phyloP scores from a whole-genome alignment of 2,797 vertebrate genomes.

The Synanceia verrucosa region DNA sequence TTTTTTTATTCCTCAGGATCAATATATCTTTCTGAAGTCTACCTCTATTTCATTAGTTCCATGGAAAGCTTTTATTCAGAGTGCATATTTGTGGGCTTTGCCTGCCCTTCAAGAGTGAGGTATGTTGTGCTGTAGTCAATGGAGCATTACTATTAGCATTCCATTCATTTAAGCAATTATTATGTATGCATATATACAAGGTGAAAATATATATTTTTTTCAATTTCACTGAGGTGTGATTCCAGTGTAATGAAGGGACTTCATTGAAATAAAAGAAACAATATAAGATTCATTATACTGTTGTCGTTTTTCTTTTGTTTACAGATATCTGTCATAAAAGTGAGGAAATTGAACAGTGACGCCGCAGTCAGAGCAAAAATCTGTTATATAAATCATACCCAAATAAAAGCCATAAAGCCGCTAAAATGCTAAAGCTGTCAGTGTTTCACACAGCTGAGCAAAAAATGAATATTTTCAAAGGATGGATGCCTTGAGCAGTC shows the following conservation, averaged over 20 bases:
- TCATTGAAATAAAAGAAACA: neutral
- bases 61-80: constrained; percentile 46
- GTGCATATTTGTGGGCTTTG: constrained; percentile 22
- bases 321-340: neutral
- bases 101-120: constrained; percentile 11
- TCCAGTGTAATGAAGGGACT: neutral
- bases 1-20: constrained; percentile 25
- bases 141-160: neutral
- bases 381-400: neutral
- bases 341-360: neutral
- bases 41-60: constrained; percentile 45
- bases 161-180: neutral
- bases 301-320: neutral
- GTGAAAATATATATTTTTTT: neutral
- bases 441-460: constrained; percentile 2
- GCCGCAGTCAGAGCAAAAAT: neutral
- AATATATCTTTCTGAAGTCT: constrained; percentile 36
- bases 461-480: constrained; percentile 35
- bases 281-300: neutral
- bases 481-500: constrained; percentile 34
- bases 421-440: constrained; percentile 26
- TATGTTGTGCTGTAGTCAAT: neutral
- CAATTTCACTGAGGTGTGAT: neutral
- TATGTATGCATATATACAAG: neutral
- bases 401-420: neutral